Percentiles rank a stretch among this genome's conserved stretches.
These are phyloP conservation scores for Neotragus pygmaeus DNA, from an alignment of 2,113 vertebrate genomes.

Conservation along the genomic window DNA sequence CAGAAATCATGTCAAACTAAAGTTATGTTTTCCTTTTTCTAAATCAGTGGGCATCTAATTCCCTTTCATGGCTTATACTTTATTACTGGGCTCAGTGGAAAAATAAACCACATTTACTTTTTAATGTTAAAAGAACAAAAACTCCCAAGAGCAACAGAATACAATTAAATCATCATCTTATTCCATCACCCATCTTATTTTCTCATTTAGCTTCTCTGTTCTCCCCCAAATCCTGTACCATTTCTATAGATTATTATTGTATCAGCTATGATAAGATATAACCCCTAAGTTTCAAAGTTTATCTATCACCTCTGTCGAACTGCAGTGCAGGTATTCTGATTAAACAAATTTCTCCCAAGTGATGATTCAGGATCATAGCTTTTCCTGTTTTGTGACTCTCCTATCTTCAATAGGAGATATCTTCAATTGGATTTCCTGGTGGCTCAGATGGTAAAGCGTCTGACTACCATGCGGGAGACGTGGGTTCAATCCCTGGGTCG, in stretches of 20 bases:
- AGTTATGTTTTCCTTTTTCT: slow-evolving; percentile 23
- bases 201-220: neutral
- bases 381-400: neutral
- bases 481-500: no score
- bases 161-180: neutral
- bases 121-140: slow-evolving; percentile 30
- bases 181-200: neutral
- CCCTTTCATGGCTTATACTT: slow-evolving; percentile 22
- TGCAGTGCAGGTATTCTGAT: neutral
- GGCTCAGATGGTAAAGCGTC: no score
- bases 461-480: no score
- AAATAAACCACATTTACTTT: slow-evolving; percentile 31
- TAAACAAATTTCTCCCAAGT: neutral
- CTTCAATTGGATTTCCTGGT: no score
- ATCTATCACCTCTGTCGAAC: neutral
- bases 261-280: neutral
- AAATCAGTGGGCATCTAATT: neutral
- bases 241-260: neutral
- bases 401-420: neutral
- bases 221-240: neutral
- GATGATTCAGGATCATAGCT: neutral
- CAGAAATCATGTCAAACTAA: slow-evolving; percentile 31
- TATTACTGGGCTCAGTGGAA: slow-evolving; percentile 19
- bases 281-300: neutral
- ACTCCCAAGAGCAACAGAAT: neutral